Evolutionary conservation across 1,140 invertebrate genomes (phyloP).

Genomic region (Macrosteles quadrilineatus): DNA sequence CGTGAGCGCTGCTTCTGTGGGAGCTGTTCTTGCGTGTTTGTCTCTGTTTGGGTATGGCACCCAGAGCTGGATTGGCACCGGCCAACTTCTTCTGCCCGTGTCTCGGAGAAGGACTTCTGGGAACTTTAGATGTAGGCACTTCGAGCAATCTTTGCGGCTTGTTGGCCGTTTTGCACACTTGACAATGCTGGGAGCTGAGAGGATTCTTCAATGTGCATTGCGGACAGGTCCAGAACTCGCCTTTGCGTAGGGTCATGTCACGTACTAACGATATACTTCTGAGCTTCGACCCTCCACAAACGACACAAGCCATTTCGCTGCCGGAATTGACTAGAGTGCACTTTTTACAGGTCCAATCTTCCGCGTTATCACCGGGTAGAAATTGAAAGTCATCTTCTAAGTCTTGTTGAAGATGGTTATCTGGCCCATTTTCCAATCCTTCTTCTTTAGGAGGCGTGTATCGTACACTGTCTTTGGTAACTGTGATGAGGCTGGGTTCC

Average conservation of each 20-base stretch:
- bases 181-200: slow-evolving; percentile 66
- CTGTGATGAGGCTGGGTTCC: slow-evolving; percentile 66
- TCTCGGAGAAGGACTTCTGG: slow-evolving; percentile 52
- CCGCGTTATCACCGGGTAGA: slow-evolving; percentile 47
- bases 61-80: slow-evolving; percentile 23
- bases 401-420: slow-evolving; percentile 49
- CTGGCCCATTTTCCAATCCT: slow-evolving; percentile 29
- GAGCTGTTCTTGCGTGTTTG: slow-evolving; percentile 42
- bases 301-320: slow-evolving; percentile 69
- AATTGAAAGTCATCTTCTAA: slow-evolving; percentile 56
- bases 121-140: slow-evolving; percentile 33
- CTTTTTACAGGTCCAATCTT: slow-evolving; percentile 81
- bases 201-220: slow-evolving; percentile 86
- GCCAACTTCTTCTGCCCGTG: slow-evolving; percentile 39
- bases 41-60: slow-evolving; percentile 47
- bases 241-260: slow-evolving; percentile 69
- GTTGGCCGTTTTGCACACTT: slow-evolving; percentile 69
- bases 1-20: slow-evolving; percentile 49
- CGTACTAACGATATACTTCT: slow-evolving; percentile 63
- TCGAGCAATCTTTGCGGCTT: slow-evolving; percentile 44
- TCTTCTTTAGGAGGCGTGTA: slow-evolving; percentile 54
- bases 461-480: slow-evolving; percentile 62
- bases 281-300: slow-evolving; percentile 79
- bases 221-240: slow-evolving; percentile 73
- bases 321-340: slow-evolving; percentile 81